A percentile compares a stretch with the other conserved stretches of the same genome.
Conservation (phyloP, 2,797 vertebrate species). For the Setipinna tenuifilis region DNA sequence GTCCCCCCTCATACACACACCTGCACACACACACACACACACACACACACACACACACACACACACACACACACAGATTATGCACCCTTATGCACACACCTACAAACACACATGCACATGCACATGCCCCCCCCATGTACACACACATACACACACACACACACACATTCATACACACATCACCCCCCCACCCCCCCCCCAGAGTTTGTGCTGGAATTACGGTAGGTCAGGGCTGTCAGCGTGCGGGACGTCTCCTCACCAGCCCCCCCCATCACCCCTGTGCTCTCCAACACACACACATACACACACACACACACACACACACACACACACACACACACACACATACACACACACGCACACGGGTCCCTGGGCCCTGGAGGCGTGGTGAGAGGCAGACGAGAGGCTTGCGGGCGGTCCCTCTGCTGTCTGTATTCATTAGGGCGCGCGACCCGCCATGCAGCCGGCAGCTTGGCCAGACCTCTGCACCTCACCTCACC, state of each 20-base stretch:
- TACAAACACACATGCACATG: neutral
- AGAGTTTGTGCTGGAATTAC: constrained; percentile 48
- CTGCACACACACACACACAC: too few relatives aligned
- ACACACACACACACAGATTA: neutral
- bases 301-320: neutral
- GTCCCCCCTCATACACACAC: too few relatives aligned
- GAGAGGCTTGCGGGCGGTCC: constrained; percentile 80
- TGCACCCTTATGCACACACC: neutral
- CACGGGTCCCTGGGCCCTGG: constrained; percentile 71
- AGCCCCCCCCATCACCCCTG: constrained; percentile 45
- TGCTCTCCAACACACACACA: too few relatives aligned
- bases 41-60: neutral
- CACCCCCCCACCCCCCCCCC: constrained; percentile 40
- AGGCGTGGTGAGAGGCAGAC: constrained; percentile 75
- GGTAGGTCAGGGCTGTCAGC: constrained; percentile 55
- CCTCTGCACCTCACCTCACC: constrained; percentile 80
- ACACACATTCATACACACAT: neutral
- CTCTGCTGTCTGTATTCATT: constrained; percentile 98
- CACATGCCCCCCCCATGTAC: neutral
- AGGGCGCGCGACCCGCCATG: constrained; percentile 87
- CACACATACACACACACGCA: constrained; percentile 64
- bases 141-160: constrained; percentile 6
- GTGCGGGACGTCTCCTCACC: constrained; percentile 42
- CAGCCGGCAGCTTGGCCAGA: constrained; percentile 88
- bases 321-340: constrained; percentile 42